phyloP scores from a whole-genome alignment of 2,797 vertebrate genomes.

The Kryptopterus vitreolus region DNA sequence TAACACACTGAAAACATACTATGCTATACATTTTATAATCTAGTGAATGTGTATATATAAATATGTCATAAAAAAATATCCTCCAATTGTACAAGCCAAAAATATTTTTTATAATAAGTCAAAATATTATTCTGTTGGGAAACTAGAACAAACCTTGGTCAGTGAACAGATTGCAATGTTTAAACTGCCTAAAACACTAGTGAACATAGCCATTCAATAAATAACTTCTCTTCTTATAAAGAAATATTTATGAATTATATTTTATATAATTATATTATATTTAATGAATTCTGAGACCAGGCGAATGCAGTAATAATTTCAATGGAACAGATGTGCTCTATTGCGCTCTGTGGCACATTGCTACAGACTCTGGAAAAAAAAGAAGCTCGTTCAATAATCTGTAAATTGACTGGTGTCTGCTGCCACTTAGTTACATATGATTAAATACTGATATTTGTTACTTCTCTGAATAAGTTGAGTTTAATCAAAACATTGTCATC shows the following conservation, averaged over 20 bases:
- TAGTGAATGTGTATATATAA: background rate
- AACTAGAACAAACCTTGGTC: background rate
- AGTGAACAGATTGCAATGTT: background rate
- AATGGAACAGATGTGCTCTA: slow-evolving; percentile 51
- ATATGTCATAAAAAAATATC: background rate
- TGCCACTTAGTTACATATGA: slow-evolving; percentile 32
- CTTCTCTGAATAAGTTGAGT: background rate
- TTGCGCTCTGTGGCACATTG: slow-evolving; percentile 41
- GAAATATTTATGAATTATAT: too few species aligned
- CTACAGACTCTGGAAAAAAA: slow-evolving; percentile 39
- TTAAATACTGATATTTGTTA: slow-evolving; percentile 25
- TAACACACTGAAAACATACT: background rate
- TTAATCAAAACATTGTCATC: background rate
- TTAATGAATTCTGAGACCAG: slow-evolving; percentile 14
- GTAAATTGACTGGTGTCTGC: slow-evolving; percentile 25
- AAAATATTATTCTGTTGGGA: background rate
- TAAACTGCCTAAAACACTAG: background rate
- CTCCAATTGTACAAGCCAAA: background rate
- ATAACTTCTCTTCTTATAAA: background rate
- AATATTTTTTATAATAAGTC: too few species aligned
- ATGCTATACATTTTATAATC: background rate
- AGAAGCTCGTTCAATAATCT: slow-evolving; percentile 42
- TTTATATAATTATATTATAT: too few species aligned
- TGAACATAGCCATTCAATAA: background rate
- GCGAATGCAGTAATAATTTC: slow-evolving; percentile 38